Conservation (phyloP, 2,113 vertebrate genomes). For the Girardinichthys multiradiatus region DNA sequence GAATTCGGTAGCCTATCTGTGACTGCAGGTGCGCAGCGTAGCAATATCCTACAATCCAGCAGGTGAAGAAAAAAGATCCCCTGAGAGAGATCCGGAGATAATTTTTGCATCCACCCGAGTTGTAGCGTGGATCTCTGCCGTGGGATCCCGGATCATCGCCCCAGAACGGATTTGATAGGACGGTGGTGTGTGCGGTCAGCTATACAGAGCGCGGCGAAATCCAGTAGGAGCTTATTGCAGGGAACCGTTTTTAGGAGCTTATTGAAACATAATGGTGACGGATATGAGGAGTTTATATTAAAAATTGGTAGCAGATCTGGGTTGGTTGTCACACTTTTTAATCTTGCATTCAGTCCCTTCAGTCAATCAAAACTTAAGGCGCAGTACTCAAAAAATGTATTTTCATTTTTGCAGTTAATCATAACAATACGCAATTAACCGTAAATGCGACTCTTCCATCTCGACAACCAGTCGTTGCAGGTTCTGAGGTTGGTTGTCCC, state of each 20-base stretch:
- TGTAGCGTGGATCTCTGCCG: conserved; percentile 16
- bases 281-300: no score
- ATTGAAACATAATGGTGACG: not conserved
- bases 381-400: no score
- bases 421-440: not conserved
- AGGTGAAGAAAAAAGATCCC: conserved; percentile 58
- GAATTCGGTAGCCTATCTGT: conserved; percentile 2
- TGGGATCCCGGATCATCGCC: conserved; percentile 14
- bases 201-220: not conserved
- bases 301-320: not conserved
- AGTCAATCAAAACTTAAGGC: no score
- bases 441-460: not conserved
- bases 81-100: conserved; percentile 37
- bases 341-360: not conserved
- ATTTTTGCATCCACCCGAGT: conserved; percentile 20
- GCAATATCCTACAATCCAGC: conserved; percentile 58
- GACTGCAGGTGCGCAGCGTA: conserved; percentile 45
- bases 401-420: no score
- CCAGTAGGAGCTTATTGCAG: not conserved
- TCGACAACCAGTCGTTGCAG: not conserved
- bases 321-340: not conserved
- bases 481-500: no score
- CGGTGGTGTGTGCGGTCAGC: conserved; percentile 9
- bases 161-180: conserved; percentile 26
- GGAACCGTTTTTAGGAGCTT: not conserved